phyloP scores from a whole-genome alignment of 2,888 invertebrate genomes.

The Malacosoma neustria region DNA sequence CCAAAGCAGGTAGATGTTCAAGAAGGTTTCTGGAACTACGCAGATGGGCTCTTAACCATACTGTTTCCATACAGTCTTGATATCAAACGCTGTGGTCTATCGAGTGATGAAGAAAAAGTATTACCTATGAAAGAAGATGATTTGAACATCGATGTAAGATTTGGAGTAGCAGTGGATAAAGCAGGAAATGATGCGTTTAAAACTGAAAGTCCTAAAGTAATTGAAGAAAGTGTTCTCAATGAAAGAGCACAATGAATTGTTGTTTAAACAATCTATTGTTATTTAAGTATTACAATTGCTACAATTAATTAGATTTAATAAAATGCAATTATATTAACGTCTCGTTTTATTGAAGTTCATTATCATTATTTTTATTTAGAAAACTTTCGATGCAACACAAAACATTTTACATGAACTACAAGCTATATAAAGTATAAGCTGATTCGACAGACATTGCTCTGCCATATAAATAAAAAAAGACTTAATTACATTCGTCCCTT shows the following conservation, averaged over 20 bases:
- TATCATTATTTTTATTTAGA: no score
- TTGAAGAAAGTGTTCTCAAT: not conserved
- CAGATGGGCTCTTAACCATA: not conserved
- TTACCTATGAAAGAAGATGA: not conserved
- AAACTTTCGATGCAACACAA: no score
- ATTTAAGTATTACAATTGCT: no score
- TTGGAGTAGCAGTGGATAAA: not conserved
- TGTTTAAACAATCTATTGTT: no score
- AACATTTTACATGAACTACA: no score
- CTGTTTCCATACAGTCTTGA: not conserved
- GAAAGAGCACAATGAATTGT: not conserved
- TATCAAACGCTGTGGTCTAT: not conserved
- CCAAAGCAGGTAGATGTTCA: not conserved
- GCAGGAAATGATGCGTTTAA: not conserved
- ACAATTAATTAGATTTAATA: no score
- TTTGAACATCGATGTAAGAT: not conserved
- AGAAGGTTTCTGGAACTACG: not conserved
- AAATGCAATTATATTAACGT: no score
- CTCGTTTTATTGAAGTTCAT: no score
- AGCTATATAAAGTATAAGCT: no score
- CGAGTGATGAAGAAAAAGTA: not conserved
- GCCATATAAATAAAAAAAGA: no score
- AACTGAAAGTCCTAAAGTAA: not conserved
- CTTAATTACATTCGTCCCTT: no score
- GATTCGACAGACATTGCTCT: no score